Base-by-base conservation (phyloP, 2,113 vertebrate genomes). In the Megaceryle torquata region DNA sequence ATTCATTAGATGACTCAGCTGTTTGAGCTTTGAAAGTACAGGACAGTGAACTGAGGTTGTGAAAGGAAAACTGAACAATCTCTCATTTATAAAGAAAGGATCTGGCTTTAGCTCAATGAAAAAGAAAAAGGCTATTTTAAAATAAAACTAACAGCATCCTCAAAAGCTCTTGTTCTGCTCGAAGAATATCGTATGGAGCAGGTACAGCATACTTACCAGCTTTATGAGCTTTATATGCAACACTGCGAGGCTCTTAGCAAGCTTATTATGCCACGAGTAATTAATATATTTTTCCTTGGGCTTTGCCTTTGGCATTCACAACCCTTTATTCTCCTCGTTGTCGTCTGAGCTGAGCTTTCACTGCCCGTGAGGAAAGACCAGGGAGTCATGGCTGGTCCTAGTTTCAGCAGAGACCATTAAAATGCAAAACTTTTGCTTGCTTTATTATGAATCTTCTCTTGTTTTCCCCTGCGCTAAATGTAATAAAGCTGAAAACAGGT, bases 401-500 rank as follows among this genome's bases (percentile, higher is more conserved):
- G 1, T 80, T 92, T 69, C 59, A 87, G 82, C 56, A 87, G 63
- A 76, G 67, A 51, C 48, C 35, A 80, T 91, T 96, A 93, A 95
- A 93, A 92, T 80, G 50, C 17, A 95, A 93, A 96, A 41, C 7
- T 91, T 54, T 4, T 67, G 20, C 70, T 93, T 89, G 25, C 70
- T 96, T 94, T 85, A 85, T 89, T 92, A 63, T 84, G 67, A 67
- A 33, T 37, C 70, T 67, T 94, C 20, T 97, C 43, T 67, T 81
- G 91, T 85, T 92, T 93, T 82, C 85, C 81, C 77, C 81, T 67
- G 59, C 77, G 63, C 64, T 94, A 67, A 75, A 75, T 37, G 67
- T 91, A 95, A 95, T 96, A 85, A 93, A 86, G 53, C 56, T 77
- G 54, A 65, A 65, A 96, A 76, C 93, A 95, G 91, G 94, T 97